phyloP scores from a whole-genome alignment of 2,113 vertebrate species.

The Rallus limicola region DNA sequence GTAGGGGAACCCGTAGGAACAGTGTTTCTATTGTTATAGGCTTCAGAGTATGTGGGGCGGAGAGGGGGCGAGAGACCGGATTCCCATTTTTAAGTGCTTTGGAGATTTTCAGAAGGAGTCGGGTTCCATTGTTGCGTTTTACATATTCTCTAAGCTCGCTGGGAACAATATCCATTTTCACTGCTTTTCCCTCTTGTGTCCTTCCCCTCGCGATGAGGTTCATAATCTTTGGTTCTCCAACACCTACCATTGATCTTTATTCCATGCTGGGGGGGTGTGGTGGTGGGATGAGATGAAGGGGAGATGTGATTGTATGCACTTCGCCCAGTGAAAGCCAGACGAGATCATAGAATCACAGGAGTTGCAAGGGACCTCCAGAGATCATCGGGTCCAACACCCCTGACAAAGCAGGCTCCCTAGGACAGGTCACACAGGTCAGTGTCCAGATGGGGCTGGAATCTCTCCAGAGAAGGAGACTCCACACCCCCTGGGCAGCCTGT shows the following conservation, averaged over 20 bases:
- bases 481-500: too few species aligned
- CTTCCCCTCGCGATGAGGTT: background rate
- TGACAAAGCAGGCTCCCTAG: too few species aligned
- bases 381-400: too few species aligned
- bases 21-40: conserved; percentile 18
- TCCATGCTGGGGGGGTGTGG: background rate
- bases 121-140: background rate
- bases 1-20: conserved; percentile 8
- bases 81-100: conserved; percentile 38
- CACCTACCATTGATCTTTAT: background rate
- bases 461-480: too few species aligned
- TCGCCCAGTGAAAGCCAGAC: background rate
- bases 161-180: background rate
- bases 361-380: too few species aligned
- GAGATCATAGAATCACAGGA: too few species aligned
- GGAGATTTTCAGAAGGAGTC: conserved; percentile 27
- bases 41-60: background rate
- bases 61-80: background rate
- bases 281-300: background rate
- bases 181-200: accelerated
- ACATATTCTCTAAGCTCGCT: background rate
- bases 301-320: background rate
- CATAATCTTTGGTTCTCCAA: background rate
- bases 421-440: too few species aligned
- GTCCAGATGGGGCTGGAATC: too few species aligned